Evolutionary conservation across 2,888 invertebrate genomes (phyloP).

Genomic region (Petrolisthes manimaculis): DNA sequence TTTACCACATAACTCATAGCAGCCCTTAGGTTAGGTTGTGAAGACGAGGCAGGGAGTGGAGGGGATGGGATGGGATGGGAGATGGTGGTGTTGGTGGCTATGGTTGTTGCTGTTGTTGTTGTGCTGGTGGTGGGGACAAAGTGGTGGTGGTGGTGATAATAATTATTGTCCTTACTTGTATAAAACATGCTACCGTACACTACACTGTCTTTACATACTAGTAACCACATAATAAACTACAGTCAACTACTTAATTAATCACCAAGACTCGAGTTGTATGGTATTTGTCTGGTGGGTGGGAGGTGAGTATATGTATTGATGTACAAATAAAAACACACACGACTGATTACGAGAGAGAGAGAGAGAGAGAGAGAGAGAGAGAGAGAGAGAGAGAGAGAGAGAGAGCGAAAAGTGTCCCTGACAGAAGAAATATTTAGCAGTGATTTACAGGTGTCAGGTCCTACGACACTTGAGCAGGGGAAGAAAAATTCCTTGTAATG

Average conservation of each 20-base stretch:
- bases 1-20: conserved; percentile 26
- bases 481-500: conserved; percentile 42
- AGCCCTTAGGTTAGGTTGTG: conserved; percentile 16
- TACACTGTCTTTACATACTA: no score
- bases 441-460: conserved; percentile 39
- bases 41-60: not conserved
- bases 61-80: not conserved
- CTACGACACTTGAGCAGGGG: conserved; percentile 32
- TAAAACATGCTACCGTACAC: no score
- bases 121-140: not conserved
- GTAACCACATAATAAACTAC: no score
- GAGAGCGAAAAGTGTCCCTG: not conserved
- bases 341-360: not conserved
- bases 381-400: not conserved
- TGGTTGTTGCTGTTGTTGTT: no score
- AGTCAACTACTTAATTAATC: no score
- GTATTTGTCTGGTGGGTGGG: no score
- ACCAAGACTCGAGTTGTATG: no score
- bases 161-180: no score
- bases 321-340: not conserved
- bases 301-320: no score
- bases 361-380: conserved; percentile 5
- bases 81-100: not conserved
- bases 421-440: conserved; percentile 11
- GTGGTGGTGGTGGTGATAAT: no score